A percentile compares a stretch with the other conserved stretches of the same genome.
phyloP scores from a whole-genome alignment of 2,113 vertebrate genomes.

The Serilophus lunatus region DNA sequence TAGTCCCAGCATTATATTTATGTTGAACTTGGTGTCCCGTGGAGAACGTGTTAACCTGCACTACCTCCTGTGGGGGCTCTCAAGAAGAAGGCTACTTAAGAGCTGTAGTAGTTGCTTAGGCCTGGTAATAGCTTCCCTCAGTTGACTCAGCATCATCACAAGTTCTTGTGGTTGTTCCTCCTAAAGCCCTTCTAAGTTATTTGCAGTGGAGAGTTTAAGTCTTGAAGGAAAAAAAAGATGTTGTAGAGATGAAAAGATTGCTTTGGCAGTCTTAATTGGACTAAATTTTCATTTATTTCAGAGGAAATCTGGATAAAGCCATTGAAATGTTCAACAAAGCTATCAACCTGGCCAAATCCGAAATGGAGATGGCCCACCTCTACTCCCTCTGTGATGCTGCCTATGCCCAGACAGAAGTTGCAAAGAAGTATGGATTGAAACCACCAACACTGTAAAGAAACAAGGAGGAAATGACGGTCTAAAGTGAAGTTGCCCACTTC shows the following conservation, averaged over 20 bases:
- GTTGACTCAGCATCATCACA: neutral
- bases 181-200: neutral
- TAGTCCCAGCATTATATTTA: neutral
- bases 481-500: conserved; percentile 69
- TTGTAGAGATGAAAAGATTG: neutral
- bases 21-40: neutral
- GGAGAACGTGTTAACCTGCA: neutral
- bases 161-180: neutral
- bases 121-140: neutral
- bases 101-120: neutral
- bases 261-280: neutral
- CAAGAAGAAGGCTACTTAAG: neutral
- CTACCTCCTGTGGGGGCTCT: rapidly evolving
- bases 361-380: conserved; percentile 99
- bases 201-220: neutral
- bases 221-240: neutral
- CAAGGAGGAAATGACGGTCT: conserved; percentile 56
- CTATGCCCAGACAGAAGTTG: conserved; percentile 98
- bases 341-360: conserved; percentile 97
- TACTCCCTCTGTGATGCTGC: conserved; percentile 98
- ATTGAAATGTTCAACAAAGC: conserved; percentile 99
- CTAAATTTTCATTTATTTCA: conserved; percentile 65
- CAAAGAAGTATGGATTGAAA: conserved; percentile 97
- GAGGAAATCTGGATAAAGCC: conserved; percentile 97
- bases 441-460: conserved; percentile 92